Base-by-base conservation (phyloP, 2,113 vertebrate genomes). In the Hystrix brachyura region DNA sequence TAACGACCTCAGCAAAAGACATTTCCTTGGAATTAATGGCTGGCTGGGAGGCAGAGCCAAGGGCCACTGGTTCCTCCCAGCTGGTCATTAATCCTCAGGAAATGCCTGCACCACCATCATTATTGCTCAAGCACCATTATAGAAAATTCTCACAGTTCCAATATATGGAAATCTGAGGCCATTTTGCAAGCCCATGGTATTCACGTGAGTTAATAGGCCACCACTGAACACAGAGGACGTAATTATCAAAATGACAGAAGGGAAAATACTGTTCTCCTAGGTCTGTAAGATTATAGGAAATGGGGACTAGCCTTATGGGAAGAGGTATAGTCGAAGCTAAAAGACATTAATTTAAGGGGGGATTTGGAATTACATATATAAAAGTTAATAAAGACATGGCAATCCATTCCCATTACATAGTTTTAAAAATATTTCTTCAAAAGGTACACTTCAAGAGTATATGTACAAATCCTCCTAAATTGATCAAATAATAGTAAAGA, bases 191-290 rank as follows among this genome's bases (percentile, higher is more conserved):
- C 87, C 57, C 87, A 5, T 7, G 27, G 89, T 9, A 1, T 94
- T 97, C 88, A 90, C 86, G 94, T 97, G 94, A 97, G 96, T 98
- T 98, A 98, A 97, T 81, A 97, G 95, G 96, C 98, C 87, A 97
- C 60, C 97, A 92, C 95, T 97, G 97, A 97, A 98, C 98, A 98
- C 90, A 98, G 95, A 98, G 97, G 98, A 98, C 97, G 46, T 93
- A 98, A 98, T 98, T 98, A 98, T 96, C 97, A 97, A 95, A 98
- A 98, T 78, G 96, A 91, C 97, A 98, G 97, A 98, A 98, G 97
- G 97, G 2, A 1, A 83, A 98, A 95, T 96, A 97, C 85, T 97
- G 92, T 97, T 97, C 98, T 98, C 96, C 94, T 95, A 98, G 97
- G 96, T 97, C 83, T 97, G 87, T 97, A 97, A 97, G 97, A 95